Base-by-base conservation (phyloP, 2,888 invertebrate genomes). In the Lasioglossum figueresi region DNA sequence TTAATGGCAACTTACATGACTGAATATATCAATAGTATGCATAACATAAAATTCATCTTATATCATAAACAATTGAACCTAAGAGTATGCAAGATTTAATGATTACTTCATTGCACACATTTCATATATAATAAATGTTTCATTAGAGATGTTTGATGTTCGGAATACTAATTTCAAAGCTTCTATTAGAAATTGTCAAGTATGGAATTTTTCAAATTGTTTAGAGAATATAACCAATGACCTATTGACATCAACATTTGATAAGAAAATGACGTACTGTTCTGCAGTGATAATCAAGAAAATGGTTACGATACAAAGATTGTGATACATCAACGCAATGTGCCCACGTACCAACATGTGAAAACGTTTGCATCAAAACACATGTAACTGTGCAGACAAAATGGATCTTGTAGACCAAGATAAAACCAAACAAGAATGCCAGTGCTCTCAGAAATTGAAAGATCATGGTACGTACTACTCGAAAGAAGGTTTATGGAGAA, bases 181-280 rank as follows among this genome's bases (percentile, higher is more conserved):
- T 56, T 52, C 43, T 34, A 34, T 80, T 70, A 72, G 23, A 56
- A 80, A 66, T 45, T 68, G 56, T 37, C 45, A 37, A 73, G 5
- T 4, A 66, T 31, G 71, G 31, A 56, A 75, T 83, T 80, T 72
- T 75, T 45, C 34, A 73, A 85, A 83, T 73, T 82, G 45, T 76
- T 76, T 63, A 59, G 68, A 80, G 52, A 84, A 88, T 76, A 83
- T 91, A 89, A 91, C 89, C 91, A 79, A 40, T 89, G 92, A 92
- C 91, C 93, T 88, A 85, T 79, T 90, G 92, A 91, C 91, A 89
- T 79, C 66, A 40, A 14, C 31, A 43, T 59, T 63, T 72, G 89
- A 91, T 90, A 89, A 88, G 79, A 85, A 88, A 79, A 80, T 89
- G 89, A 86, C 82, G 84, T 88, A 90, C 88, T 72, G 71, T 72